Evolutionary conservation across 2,797 vertebrate species (phyloP), one percentile per base, ranked within the genome.

Genomic region (Garrulus glandarius): DNA sequence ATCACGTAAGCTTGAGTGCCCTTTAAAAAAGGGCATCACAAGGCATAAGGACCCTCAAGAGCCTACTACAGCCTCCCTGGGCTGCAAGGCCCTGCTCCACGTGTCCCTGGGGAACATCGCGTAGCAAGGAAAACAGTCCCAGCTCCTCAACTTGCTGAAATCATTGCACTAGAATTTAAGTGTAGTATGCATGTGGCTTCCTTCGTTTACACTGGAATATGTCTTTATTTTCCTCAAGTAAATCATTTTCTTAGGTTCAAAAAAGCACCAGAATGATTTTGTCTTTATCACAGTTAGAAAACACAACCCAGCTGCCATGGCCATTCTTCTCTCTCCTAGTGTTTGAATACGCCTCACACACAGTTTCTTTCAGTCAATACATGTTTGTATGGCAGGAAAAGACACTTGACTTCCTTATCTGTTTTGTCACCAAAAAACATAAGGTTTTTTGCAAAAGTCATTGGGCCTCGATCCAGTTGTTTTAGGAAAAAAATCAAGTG

Each of bases 101-200:
- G 0, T 17, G 15, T n/a, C 49, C 34, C 30, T 27, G 37, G 19
- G 32, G 46, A 85, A 36, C 0, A 1, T 0, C 1, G 1, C 26
- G 9, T 2, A 4, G 0, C 29, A 47, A 50, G 32, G 52, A 61
- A 60, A 83, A 88, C 3, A 16, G 3, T 50, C 27, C 10, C 61
- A 80, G 19, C 15, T 59, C 56, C 85, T 64, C 52, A 82, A 6
- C 11, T 24, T 71, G 39, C 29, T 11, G 2, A 43, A 80, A 64
- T 17, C 34, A 16, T 36, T 71, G 30, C 46, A 32, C 24, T 29
- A 50, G 32, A 77, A 32, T 30, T 22, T 20, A 77, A 84, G 24
- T 6, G 11, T 5, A 65, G 15, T 0, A 0, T 57, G 24, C 46
- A 43, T 18, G 21, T 70, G 68, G 27, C 7, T 75, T 91, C 57